These are phyloP conservation scores for Papilio helenus DNA, from an alignment of 1,140 invertebrate species.

Conservation along the genomic window DNA sequence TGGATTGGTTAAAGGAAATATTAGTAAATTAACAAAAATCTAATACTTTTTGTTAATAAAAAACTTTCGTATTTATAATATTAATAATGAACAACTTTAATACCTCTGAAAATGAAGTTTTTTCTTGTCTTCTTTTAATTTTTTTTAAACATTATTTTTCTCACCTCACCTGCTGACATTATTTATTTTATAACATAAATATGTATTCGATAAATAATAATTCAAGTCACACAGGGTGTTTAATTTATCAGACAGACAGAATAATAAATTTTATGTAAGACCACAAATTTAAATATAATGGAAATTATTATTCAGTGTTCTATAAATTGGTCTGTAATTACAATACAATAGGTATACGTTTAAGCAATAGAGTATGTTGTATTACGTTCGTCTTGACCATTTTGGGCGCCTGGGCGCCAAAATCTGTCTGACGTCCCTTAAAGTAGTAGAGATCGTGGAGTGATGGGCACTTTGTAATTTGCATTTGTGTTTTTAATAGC, in stretches of 20 bases:
- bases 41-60: too few species aligned
- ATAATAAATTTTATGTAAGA: neutral
- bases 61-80: too few species aligned
- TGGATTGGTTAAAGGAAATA: too few species aligned
- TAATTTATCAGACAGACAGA: constrained; percentile 6
- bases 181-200: neutral
- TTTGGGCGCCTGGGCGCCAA: neutral
- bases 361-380: neutral
- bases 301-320: constrained; percentile 17
- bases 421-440: neutral
- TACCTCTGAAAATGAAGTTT: too few species aligned
- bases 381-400: neutral
- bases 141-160: neutral
- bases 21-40: too few species aligned
- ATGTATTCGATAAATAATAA: neutral
- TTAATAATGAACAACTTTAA: too few species aligned
- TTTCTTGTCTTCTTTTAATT: too few species aligned
- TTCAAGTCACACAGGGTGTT: neutral
- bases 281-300: constrained; percentile 23
- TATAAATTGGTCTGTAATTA: constrained; percentile 3
- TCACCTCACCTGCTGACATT: neutral
- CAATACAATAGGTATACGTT: neutral
- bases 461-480: too few species aligned
- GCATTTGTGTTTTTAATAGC: too few species aligned
- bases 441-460: too few species aligned